phyloP scores from a whole-genome alignment of 2,113 vertebrate genomes.

The Dascyllus trimaculatus region DNA sequence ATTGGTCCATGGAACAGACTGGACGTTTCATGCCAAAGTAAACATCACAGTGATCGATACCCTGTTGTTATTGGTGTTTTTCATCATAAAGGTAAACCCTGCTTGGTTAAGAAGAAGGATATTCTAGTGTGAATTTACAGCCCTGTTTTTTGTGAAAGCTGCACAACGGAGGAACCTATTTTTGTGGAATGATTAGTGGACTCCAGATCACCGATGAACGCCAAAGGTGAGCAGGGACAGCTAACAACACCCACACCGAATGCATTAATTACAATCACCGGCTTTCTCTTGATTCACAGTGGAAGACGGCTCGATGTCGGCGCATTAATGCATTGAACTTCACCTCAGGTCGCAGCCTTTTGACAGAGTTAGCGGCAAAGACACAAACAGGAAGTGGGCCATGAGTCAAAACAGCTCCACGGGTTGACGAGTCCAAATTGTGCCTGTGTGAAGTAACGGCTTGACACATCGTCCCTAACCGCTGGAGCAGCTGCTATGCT shows the following conservation, averaged over 20 bases:
- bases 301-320: not conserved
- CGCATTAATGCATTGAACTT: not conserved
- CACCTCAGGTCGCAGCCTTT: not conserved
- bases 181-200: not conserved
- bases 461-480: not conserved
- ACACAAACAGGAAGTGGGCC: conserved; percentile 7
- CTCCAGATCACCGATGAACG: not conserved
- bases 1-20: not conserved
- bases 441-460: conserved; percentile 1
- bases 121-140: too few species aligned
- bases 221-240: conserved; percentile 5
- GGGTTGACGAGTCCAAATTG: conserved; percentile 14
- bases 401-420: conserved; percentile 17
- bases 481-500: conserved; percentile 4
- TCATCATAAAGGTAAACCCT: too few species aligned
- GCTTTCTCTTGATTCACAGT: not conserved
- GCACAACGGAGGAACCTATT: not conserved
- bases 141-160: not conserved
- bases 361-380: conserved; percentile 9
- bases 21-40: not conserved
- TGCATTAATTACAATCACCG: conserved; percentile 24
- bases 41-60: not conserved
- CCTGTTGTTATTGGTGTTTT: not conserved
- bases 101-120: too few species aligned
- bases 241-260: not conserved